Conservation (phyloP, 2,113 vertebrate species). For the Larimichthys polyactis region DNA sequence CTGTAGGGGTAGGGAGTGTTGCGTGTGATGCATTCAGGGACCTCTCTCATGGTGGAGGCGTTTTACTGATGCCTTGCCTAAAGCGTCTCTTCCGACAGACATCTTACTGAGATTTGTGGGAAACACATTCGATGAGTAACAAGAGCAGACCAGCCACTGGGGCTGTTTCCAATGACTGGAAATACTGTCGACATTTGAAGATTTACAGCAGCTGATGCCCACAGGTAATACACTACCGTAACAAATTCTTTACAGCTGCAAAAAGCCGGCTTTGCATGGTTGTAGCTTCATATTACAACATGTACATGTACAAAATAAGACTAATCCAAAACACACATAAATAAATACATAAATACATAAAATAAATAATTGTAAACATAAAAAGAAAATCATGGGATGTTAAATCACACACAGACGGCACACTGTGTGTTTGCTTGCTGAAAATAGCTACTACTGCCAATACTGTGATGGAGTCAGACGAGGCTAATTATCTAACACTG, state of each 20-base stretch:
- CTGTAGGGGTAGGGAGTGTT: conserved; percentile 18
- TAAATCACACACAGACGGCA: not conserved
- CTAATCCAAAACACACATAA: not conserved
- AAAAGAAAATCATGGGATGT: not conserved
- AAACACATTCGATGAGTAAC: conserved; percentile 42
- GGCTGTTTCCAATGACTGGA: conserved; percentile 45
- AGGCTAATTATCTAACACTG: not conserved
- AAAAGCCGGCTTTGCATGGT: not conserved
- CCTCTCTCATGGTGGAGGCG: not conserved
- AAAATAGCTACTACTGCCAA: not conserved
- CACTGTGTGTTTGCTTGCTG: not conserved
- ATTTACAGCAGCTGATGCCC: conserved; percentile 27
- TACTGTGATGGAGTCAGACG: not conserved
- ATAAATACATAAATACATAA: not conserved
- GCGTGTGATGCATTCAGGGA: conserved; percentile 48
- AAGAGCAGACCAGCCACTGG: conserved; percentile 22
- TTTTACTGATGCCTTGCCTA: conserved; percentile 44
- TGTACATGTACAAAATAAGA: not conserved
- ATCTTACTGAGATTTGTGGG: conserved; percentile 34
- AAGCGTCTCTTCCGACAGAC: conserved; percentile 36
- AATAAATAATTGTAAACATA: not conserved
- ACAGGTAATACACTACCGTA: not conserved
- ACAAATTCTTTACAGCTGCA: conserved; percentile 5
- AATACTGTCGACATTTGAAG: conserved; percentile 21
- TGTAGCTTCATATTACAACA: conserved; percentile 13